Conservation (phyloP, 1,140 invertebrate genomes). For the Piezodorus guildinii region DNA sequence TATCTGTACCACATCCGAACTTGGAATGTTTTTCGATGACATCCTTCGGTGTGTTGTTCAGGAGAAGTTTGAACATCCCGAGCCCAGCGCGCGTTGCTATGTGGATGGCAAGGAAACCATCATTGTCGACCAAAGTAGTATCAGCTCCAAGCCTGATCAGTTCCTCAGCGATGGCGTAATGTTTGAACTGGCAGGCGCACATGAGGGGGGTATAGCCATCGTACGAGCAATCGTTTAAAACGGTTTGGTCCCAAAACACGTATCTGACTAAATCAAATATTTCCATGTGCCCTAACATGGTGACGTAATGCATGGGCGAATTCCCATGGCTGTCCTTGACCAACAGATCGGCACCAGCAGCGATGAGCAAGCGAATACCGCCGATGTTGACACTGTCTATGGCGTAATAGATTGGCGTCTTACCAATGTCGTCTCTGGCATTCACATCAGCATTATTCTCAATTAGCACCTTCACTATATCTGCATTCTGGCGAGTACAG, state of each 20-base stretch:
- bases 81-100: constrained; percentile 4
- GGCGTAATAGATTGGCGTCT: constrained; percentile 4
- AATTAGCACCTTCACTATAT: constrained; percentile 8
- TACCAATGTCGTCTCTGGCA: background rate
- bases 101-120: constrained; percentile 9
- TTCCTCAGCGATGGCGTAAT: constrained; percentile 2
- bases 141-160: constrained; percentile 11
- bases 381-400: background rate
- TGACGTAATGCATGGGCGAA: constrained; percentile 6
- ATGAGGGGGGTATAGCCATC: constrained; percentile 15
- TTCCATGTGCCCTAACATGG: background rate
- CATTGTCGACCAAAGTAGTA: background rate
- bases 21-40: constrained; percentile 9
- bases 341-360: background rate
- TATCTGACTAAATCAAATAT: constrained; percentile 11
- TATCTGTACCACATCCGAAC: background rate
- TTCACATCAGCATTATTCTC: constrained; percentile 3
- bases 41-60: background rate
- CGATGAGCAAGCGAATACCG: background rate
- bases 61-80: constrained; percentile 8
- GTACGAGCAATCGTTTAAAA: background rate
- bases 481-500: background rate
- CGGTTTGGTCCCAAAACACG: background rate
- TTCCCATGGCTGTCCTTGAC: background rate
- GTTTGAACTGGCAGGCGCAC: constrained; percentile 1